Evolutionary conservation across 64 coral and sea anemone species (phyloP).

Genomic region (Dendrophyllia cribrosa): DNA sequence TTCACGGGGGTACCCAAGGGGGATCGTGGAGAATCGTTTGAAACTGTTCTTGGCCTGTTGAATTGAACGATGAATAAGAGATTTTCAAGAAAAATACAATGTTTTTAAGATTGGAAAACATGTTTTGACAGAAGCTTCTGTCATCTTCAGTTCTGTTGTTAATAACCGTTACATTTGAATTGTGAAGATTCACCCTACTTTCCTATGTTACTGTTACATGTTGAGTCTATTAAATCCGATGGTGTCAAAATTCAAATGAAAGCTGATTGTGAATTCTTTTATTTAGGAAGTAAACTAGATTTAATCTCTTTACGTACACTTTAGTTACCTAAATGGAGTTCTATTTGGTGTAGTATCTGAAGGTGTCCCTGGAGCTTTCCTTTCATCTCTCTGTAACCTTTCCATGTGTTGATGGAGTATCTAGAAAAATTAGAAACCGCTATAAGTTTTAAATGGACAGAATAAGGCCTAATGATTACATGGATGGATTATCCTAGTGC

Average conservation of each 20-base stretch:
- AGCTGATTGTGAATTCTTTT: not conserved
- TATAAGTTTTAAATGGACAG: not conserved
- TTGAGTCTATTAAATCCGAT: no score
- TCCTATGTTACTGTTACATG: no score
- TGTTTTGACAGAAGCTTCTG: no score
- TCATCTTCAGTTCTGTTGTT: no score
- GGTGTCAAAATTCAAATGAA: no score
- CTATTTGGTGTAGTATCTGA: constrained; percentile 76
- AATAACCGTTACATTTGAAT: no score
- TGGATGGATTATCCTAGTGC: no score
- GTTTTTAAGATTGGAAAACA: no score
- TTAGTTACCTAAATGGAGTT: constrained; percentile 50
- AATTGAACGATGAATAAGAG: not conserved
- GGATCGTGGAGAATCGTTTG: constrained; percentile 45
- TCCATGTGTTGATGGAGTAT: constrained; percentile 99
- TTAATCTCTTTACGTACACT: not conserved
- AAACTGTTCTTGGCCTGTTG: constrained; percentile 21
- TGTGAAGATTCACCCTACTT: no score
- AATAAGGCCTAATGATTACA: no score
- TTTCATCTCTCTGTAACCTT: constrained; percentile 88
- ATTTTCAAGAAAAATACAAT: not conserved
- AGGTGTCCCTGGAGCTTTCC: constrained; percentile 44
- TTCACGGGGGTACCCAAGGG: constrained; percentile 42
- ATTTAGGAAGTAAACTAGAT: no score
- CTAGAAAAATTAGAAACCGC: constrained; percentile 23